Evolutionary conservation across 2,113 vertebrate species (phyloP).

Genomic region (Stigmatopora argus): DNA sequence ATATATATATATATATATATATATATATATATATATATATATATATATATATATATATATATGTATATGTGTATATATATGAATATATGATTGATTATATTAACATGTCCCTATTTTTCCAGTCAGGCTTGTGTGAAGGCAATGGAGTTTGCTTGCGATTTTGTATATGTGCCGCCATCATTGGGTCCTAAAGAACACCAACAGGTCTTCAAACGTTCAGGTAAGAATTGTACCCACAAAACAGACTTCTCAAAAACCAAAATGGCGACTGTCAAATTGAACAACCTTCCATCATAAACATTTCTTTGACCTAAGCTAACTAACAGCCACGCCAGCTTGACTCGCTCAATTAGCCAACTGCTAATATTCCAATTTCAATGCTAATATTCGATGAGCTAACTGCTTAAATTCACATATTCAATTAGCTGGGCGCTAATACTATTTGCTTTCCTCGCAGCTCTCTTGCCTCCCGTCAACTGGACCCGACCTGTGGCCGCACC

Average conservation of each 20-base stretch:
- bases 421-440: not conserved
- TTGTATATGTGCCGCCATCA: constrained; percentile 57
- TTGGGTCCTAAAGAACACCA: constrained; percentile 30
- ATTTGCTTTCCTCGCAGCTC: constrained; percentile 45
- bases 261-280: too few species aligned
- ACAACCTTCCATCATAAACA: not conserved
- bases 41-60: too few species aligned
- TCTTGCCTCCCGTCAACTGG: constrained; percentile 55
- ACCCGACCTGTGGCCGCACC: constrained; percentile 40
- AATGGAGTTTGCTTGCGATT: constrained; percentile 70
- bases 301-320: not conserved
- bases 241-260: not conserved
- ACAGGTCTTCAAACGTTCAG: constrained; percentile 54
- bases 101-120: not conserved
- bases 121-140: constrained; percentile 6
- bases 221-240: constrained; percentile 31
- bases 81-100: too few species aligned
- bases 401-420: too few species aligned
- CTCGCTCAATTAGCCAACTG: too few species aligned
- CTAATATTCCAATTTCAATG: too few species aligned
- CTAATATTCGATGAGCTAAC: too few species aligned
- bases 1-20: too few species aligned
- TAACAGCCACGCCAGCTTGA: not conserved
- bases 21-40: too few species aligned
- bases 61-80: too few species aligned